These are phyloP conservation scores for Acropora tenuis DNA, from an alignment of 64 coral and sea anemone genomes.

Conservation along the genomic window DNA sequence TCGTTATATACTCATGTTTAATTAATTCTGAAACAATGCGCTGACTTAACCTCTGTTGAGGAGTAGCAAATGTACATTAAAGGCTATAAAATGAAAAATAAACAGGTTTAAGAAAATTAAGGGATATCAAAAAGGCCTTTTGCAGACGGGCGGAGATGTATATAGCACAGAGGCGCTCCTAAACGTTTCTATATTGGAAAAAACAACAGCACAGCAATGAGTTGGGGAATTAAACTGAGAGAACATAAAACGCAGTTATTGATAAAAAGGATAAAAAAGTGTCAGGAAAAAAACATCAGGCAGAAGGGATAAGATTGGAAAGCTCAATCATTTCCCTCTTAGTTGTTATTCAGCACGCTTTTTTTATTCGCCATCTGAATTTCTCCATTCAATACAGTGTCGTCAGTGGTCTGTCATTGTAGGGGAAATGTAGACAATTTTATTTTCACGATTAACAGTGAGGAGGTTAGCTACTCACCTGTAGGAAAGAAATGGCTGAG, in stretches of 20 bases:
- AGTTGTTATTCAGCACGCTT: neutral
- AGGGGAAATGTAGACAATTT: neutral
- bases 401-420: neutral
- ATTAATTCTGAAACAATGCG: neutral
- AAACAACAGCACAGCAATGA: neutral
- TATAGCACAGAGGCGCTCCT: neutral
- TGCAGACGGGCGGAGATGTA: neutral
- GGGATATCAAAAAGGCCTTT: neutral
- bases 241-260: no score
- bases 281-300: no score
- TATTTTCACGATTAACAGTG: no score
- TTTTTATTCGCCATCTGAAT: neutral
- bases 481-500: no score
- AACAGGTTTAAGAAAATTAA: neutral
- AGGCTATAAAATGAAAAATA: neutral
- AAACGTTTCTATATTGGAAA: neutral
- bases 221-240: no score
- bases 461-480: no score
- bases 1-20: neutral
- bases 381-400: neutral
- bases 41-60: neutral
- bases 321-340: neutral
- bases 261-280: no score
- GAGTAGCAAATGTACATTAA: neutral
- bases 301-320: no score